phyloP scores from a whole-genome alignment of 2,113 vertebrate species.

The Morone saxatilis region DNA sequence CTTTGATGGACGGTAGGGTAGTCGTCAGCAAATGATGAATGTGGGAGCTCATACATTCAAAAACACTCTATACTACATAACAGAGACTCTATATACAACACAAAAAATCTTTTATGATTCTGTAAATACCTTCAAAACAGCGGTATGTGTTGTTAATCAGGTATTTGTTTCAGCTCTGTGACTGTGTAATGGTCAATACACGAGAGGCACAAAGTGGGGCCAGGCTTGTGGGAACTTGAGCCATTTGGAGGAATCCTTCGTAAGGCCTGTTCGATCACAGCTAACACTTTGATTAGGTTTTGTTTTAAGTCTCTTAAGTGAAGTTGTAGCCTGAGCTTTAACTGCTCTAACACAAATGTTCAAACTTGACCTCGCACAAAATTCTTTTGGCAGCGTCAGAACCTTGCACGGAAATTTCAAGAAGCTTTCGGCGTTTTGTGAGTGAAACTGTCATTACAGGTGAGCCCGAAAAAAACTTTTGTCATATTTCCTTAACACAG shows the following conservation, averaged over 20 bases:
- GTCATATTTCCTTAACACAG: conserved; percentile 52
- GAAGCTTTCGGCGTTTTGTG: not conserved
- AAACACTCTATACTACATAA: no score
- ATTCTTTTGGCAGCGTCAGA: not conserved
- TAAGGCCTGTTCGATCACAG: conserved; percentile 23
- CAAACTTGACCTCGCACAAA: not conserved
- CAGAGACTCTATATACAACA: no score
- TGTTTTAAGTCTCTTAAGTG: conserved; percentile 30
- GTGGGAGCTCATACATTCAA: no score
- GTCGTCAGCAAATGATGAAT: no score
- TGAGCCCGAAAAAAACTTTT: conserved; percentile 24
- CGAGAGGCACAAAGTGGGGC: not conserved
- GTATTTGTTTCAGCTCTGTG: not conserved
- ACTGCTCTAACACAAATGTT: not conserved
- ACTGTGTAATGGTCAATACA: not conserved
- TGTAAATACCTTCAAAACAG: not conserved
- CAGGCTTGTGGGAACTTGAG: conserved; percentile 13
- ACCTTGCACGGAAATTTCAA: not conserved
- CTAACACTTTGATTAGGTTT: conserved; percentile 43
- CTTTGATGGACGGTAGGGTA: no score
- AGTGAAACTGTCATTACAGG: conserved; percentile 52
- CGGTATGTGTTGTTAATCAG: not conserved
- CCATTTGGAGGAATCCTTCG: conserved; percentile 8
- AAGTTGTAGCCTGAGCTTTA: not conserved
- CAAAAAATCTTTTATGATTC: not conserved